Evolutionary conservation across 64 coral and sea anemone genomes (phyloP).

Genomic region (Astreopora myriophthalma): DNA sequence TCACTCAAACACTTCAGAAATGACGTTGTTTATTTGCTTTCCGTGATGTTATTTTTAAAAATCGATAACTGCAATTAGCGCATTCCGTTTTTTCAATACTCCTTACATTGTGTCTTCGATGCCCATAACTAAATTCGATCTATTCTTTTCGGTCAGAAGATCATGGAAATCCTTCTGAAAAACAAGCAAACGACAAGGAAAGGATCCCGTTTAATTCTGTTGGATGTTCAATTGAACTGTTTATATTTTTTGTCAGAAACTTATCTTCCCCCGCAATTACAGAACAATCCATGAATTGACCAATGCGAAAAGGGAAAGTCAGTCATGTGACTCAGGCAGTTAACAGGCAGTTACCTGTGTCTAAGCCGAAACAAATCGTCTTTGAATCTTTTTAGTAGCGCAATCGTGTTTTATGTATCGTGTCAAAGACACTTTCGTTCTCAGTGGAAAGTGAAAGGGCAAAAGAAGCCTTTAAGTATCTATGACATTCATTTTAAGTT

Average conservation of each 20-base stretch:
- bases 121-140: neutral
- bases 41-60: neutral
- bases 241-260: slow-evolving; percentile 30
- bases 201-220: neutral
- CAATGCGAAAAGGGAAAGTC: neutral
- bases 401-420: neutral
- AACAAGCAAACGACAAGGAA: neutral
- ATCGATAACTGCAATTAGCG: slow-evolving; percentile 13
- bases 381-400: neutral
- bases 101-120: neutral
- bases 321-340: neutral
- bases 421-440: neutral
- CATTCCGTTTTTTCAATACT: neutral
- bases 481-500: neutral
- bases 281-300: neutral
- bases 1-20: neutral
- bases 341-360: too few species aligned
- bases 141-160: neutral
- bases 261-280: neutral
- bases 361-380: neutral
- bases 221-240: slow-evolving; percentile 10
- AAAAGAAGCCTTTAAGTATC: neutral
- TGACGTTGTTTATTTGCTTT: slow-evolving; percentile 16
- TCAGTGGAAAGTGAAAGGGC: neutral
- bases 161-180: neutral